Evolutionary conservation across 2,888 invertebrate genomes (phyloP), one percentile per base, ranked within the genome.

Genomic region (Julus scanicus): DNA sequence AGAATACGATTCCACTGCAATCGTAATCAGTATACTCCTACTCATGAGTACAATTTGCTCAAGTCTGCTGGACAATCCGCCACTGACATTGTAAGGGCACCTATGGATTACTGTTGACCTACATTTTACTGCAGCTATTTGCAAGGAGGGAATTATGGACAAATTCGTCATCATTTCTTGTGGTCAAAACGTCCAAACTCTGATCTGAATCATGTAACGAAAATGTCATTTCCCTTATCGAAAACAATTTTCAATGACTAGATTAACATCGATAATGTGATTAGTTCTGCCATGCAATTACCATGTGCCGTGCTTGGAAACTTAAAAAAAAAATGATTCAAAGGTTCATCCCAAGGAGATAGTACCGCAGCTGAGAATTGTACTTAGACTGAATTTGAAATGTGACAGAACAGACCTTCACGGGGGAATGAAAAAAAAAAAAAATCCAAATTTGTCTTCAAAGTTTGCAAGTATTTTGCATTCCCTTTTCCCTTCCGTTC

Each of bases 271-370:
- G 71, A 29, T 17, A 71, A 71, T 29, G 20, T 71, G 20, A 71
- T 4, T 29, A n/a, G 2, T 29, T 71, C 71, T 20, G 71, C 71
- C 71, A 71, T 29, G 6, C 71, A 20, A 17, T 29, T 71, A 2
- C 71, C 20, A 29, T 29, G 20, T 20, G 57, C 17, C n/a, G 57
- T 1, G 11, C 57, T 11, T 2, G 5, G 9, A 53, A 53, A 57
- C n/a, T 57, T 57, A 57, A 57, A 57, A 57, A n/a, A n/a, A 48
- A 48, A 9, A 48, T 48, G 71, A 29, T 29, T 71, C 71, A 29
- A 71, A 71, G 71, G 71, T 29, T 71, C 71, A 71, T 71, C 71
- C 71, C 48, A 71, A 71, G 71, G 71, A 71, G n/a, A n/a, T n/a
- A n/a, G n/a, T 71, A 11, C 8, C 9, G 71, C n/a, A 29, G 71